Percentiles rank a stretch among this genome's conserved stretches.
Conservation (phyloP, 2,888 invertebrate genomes). For the Ctena decussata region DNA sequence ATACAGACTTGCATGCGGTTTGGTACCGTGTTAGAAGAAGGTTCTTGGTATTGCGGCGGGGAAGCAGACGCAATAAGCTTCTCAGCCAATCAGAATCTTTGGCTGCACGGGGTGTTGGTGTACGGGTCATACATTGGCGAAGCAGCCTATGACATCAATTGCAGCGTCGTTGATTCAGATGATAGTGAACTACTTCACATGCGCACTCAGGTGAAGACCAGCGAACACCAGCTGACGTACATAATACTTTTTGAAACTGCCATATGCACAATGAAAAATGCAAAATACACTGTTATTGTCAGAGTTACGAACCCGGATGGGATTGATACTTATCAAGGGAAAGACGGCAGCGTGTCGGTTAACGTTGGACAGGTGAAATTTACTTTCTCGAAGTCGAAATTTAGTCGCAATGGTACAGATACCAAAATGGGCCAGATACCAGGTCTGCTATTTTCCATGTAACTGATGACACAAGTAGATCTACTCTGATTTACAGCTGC, state of each 20-base stretch:
- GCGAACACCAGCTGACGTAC: slow-evolving; percentile 70
- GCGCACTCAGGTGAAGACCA: slow-evolving; percentile 64
- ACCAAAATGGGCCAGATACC: slow-evolving; percentile 74
- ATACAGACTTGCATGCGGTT: slow-evolving; percentile 72
- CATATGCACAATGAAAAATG: slow-evolving; percentile 41
- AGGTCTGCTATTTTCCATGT: slow-evolving; percentile 66
- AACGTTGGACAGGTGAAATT: slow-evolving; percentile 63
- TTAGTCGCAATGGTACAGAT: slow-evolving; percentile 72
- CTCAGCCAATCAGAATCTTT: slow-evolving; percentile 59
- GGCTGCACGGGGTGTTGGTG: slow-evolving; percentile 66
- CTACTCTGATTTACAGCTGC: no score
- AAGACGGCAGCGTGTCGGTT: slow-evolving; percentile 58
- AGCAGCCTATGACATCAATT: slow-evolving; percentile 67
- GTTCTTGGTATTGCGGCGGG: slow-evolving; percentile 73
- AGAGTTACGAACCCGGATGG: slow-evolving; percentile 65
- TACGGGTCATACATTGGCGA: slow-evolving; percentile 73
- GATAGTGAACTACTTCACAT: slow-evolving; percentile 58
- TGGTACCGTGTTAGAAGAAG: slow-evolving; percentile 65
- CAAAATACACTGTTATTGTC: slow-evolving; percentile 64
- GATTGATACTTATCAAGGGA: slow-evolving; percentile 71
- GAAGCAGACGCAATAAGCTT: slow-evolving; percentile 70
- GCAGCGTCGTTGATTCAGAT: slow-evolving; percentile 55
- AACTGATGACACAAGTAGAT: no score
- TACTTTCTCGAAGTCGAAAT: slow-evolving; percentile 67
- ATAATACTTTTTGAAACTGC: slow-evolving; percentile 64